Conservation (phyloP, 2,797 vertebrate genomes). For the Valencia hispanica region DNA sequence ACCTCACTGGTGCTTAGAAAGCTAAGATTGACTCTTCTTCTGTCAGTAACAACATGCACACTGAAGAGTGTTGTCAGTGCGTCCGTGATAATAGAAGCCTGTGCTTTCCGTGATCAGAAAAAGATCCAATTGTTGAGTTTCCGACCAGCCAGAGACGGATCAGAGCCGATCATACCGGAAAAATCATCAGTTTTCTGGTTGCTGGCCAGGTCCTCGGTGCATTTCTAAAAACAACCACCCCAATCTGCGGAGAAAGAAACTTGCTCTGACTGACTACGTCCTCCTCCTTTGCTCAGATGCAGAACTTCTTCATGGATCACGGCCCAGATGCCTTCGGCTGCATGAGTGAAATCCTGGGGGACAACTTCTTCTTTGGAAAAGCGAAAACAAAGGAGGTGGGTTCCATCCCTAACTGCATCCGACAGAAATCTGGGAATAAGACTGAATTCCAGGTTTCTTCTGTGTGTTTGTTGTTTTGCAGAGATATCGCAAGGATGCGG, state of each 20-base stretch:
- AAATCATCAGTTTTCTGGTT: background rate
- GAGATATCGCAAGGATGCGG: background rate
- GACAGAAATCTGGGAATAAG: background rate
- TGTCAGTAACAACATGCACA: too few species aligned
- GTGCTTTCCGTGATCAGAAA: background rate
- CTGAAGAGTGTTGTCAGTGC: too few species aligned
- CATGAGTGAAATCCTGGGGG: conserved; percentile 64
- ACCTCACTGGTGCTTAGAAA: too few species aligned
- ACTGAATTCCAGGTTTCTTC: background rate
- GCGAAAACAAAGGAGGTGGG: background rate
- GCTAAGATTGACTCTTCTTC: too few species aligned
- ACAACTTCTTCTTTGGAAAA: conserved; percentile 53
- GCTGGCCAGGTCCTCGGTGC: background rate
- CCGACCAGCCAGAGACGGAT: too few species aligned
- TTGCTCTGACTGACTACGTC: too few species aligned
- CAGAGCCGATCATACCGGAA: background rate
- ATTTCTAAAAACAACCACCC: background rate
- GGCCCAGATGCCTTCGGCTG: conserved; percentile 70
- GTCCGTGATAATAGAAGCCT: background rate
- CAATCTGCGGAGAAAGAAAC: background rate
- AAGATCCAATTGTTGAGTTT: background rate
- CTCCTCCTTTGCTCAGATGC: conserved; percentile 64
- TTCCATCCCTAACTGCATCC: background rate
- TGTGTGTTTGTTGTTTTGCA: conserved; percentile 18
- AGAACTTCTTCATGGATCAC: conserved; percentile 76